Percentiles rank a stretch among this genome's conserved stretches.
Evolutionary conservation across 64 coral and sea anemone species (phyloP).

Genomic region (Platygyra sinensis): DNA sequence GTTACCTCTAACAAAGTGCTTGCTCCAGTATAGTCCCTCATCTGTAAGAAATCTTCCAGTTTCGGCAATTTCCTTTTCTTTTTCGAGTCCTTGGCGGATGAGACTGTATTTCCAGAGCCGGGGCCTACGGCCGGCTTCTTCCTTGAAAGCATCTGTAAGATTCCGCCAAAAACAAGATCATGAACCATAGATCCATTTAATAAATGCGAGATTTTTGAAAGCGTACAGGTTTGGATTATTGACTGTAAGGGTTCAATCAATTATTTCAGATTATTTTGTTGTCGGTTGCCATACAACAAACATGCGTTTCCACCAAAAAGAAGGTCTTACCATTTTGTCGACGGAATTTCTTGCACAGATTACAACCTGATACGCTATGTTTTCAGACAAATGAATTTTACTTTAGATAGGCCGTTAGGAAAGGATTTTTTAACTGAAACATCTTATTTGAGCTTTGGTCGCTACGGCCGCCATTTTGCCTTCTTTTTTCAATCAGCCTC

Average conservation of each 20-base stretch:
- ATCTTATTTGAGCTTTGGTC: constrained; percentile 42
- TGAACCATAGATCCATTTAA: neutral
- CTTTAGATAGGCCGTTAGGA: neutral
- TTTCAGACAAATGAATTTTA: neutral
- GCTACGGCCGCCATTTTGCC: constrained; percentile 73
- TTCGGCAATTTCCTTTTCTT: constrained; percentile 96
- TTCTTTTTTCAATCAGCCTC: neutral
- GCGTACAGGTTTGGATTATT: neutral
- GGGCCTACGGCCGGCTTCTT: constrained; percentile 99
- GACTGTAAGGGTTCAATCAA: neutral
- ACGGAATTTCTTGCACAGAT: neutral
- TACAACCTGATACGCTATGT: neutral
- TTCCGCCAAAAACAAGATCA: neutral
- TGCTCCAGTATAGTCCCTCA: constrained; percentile 90
- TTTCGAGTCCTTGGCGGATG: constrained; percentile 92
- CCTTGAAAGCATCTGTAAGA: constrained; percentile 93
- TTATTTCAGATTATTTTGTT: constrained; percentile 45
- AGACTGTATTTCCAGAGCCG: constrained; percentile 86
- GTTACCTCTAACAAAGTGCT: constrained; percentile 88
- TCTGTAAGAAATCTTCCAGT: constrained; percentile 93
- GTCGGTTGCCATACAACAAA: constrained; percentile 7
- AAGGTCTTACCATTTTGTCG: constrained; percentile 56
- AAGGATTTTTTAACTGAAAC: constrained; percentile 14
- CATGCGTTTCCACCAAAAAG: neutral
- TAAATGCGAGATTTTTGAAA: neutral